Conservation (phyloP, 2,888 invertebrate genomes). For the Agrotis clavis region DNA sequence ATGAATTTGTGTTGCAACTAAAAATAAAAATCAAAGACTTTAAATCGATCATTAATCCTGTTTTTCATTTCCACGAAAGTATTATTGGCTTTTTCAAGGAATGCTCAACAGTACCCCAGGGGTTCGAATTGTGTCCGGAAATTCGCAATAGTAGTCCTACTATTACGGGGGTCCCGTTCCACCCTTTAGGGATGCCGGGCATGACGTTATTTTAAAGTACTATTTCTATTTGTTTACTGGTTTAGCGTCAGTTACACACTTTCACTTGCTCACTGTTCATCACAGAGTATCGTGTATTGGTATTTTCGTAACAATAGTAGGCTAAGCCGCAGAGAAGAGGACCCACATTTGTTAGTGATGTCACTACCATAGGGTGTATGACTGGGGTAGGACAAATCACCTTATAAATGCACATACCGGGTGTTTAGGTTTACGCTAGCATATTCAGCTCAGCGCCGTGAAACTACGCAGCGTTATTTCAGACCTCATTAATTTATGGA, state of each 20-base stretch:
- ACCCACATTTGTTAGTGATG: no score
- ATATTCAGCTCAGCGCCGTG: no score
- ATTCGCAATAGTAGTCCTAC: constrained; percentile 30
- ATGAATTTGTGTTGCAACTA: no score
- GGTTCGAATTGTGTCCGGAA: constrained; percentile 31
- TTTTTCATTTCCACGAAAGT: constrained; percentile 25
- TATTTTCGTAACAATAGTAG: not conserved
- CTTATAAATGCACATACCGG: no score
- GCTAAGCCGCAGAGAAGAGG: no score
- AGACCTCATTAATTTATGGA: no score
- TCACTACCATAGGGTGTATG: no score
- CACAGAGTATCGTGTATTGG: not conserved
- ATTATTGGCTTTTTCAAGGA: constrained; percentile 40
- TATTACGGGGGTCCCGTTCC: constrained; percentile 10
- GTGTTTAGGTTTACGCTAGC: no score
- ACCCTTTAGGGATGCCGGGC: not conserved
- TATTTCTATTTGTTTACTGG: constrained; percentile 4
- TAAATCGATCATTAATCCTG: constrained; percentile 13
- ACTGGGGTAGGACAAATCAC: no score
- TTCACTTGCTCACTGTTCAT: not conserved
- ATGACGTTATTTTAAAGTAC: constrained; percentile 5
- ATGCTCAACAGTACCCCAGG: constrained; percentile 26
- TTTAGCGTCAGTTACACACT: not conserved
- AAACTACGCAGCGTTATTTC: no score
- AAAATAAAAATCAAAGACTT: constrained; percentile 18